These are phyloP conservation scores for Noctua comes DNA, from an alignment of 2,888 invertebrate species.

Conservation along the genomic window DNA sequence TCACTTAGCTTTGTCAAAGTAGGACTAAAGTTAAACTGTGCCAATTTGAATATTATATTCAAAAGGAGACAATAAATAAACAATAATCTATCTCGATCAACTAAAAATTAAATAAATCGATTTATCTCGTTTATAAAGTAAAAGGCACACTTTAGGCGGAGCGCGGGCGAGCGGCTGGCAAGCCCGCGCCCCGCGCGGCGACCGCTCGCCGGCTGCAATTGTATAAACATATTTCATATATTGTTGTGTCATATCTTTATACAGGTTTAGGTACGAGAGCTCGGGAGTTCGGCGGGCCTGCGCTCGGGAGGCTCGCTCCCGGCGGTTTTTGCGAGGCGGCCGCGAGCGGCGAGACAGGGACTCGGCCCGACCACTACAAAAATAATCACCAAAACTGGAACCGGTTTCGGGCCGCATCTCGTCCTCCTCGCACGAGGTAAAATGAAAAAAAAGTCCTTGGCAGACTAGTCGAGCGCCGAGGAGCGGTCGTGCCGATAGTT, in stretches of 20 bases:
- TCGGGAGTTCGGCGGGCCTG: constrained; percentile 83
- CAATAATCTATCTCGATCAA: constrained; percentile 89
- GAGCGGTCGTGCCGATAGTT: constrained; percentile 72
- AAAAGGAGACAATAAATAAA: constrained; percentile 90
- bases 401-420: constrained; percentile 83
- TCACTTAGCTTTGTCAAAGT: constrained; percentile 89
- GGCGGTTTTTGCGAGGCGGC: constrained; percentile 81
- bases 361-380: constrained; percentile 82
- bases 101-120: constrained; percentile 90
- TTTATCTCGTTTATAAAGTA: constrained; percentile 86
- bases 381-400: constrained; percentile 87
- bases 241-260: constrained; percentile 80
- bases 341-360: constrained; percentile 73
- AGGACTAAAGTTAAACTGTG: constrained; percentile 88
- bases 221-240: constrained; percentile 79
- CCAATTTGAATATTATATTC: constrained; percentile 89
- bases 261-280: constrained; percentile 79
- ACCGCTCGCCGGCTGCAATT: constrained; percentile 69
- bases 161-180: constrained; percentile 73
- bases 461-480: constrained; percentile 75
- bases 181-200: constrained; percentile 71
- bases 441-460: constrained; percentile 80
- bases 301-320: constrained; percentile 71
- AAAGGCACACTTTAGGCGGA: constrained; percentile 85
- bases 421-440: constrained; percentile 84